phyloP scores from a whole-genome alignment of 2,888 invertebrate species.

The Protonemura montana region DNA sequence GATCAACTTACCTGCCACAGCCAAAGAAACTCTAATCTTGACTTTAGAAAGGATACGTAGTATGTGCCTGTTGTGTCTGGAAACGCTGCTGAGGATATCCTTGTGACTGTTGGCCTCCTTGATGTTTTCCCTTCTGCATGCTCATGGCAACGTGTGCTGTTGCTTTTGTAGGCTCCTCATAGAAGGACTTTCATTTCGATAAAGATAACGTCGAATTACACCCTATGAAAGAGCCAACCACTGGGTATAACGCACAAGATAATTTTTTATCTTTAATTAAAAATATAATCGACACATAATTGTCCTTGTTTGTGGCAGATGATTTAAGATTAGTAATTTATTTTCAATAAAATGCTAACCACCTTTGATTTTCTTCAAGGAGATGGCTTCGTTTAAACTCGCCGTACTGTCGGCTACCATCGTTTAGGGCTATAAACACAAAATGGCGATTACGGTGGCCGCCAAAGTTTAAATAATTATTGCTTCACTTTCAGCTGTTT shows the following conservation, averaged over 20 bases:
- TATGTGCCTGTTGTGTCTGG: conserved; percentile 29
- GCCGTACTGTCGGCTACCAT: conserved; percentile 46
- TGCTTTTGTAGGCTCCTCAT: conserved; percentile 53
- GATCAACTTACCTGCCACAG: conserved; percentile 41
- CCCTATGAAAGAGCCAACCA: conserved; percentile 48
- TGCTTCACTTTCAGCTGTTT: not conserved
- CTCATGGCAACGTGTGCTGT: conserved; percentile 53
- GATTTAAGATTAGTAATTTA: conserved; percentile 50
- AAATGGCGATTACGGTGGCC: not conserved
- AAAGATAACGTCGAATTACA: conserved; percentile 49
- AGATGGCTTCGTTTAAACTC: conserved; percentile 51
- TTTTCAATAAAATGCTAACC: conserved; percentile 48
- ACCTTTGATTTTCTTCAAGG: conserved; percentile 52
- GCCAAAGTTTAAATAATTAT: not conserved
- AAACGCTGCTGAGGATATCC: conserved; percentile 46
- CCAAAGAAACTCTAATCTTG: not conserved
- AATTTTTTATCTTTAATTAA: conserved; percentile 43
- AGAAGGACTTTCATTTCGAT: conserved; percentile 52
- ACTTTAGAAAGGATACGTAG: conserved; percentile 47
- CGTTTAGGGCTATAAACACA: not conserved
- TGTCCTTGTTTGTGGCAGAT: conserved; percentile 48
- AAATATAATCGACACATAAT: conserved; percentile 45
- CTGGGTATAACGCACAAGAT: conserved; percentile 39
- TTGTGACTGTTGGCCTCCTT: conserved; percentile 48
- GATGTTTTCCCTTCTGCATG: conserved; percentile 53